Conservation (phyloP, 2,888 invertebrate genomes). For the Neuroscelio doddi region DNA sequence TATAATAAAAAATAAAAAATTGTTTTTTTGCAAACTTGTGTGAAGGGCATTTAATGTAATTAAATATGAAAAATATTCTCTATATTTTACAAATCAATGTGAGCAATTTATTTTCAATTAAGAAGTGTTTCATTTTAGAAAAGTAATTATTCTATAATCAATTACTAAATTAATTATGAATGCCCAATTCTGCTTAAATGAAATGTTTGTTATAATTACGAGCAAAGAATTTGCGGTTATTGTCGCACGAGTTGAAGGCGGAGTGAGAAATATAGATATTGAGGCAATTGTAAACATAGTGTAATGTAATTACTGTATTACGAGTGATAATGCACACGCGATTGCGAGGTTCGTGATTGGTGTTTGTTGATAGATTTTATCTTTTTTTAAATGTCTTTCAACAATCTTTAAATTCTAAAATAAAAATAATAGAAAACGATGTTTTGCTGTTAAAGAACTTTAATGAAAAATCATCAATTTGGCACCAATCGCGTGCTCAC, state of each 20-base stretch:
- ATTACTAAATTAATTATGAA: neutral
- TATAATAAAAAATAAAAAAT: no score
- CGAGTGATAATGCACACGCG: conserved; percentile 52
- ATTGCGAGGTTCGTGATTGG: conserved; percentile 31
- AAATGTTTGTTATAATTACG: conserved; percentile 1
- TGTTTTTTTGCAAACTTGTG: no score
- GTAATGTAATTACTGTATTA: conserved; percentile 60
- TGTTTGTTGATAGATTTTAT: conserved; percentile 22
- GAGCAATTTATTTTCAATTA: no score
- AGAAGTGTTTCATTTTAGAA: no score
- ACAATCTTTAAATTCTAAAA: neutral
- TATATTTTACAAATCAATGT: no score
- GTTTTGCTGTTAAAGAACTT: no score
- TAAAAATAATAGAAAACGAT: conserved; percentile 15
- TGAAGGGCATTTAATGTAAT: no score
- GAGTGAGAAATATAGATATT: conserved; percentile 53
- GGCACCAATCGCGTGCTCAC: conserved; percentile 33
- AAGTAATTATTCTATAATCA: no score
- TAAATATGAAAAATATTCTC: no score
- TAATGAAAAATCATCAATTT: conserved; percentile 18
- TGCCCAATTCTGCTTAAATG: neutral
- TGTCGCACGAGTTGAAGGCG: conserved; percentile 8
- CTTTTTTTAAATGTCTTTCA: neutral
- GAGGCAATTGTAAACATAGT: conserved; percentile 60
- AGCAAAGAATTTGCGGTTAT: no score